Percentiles rank a stretch among this genome's conserved stretches.
Evolutionary conservation across 2,888 invertebrate genomes (phyloP).

Genomic region (Caenorhabditis sp.): DNA sequence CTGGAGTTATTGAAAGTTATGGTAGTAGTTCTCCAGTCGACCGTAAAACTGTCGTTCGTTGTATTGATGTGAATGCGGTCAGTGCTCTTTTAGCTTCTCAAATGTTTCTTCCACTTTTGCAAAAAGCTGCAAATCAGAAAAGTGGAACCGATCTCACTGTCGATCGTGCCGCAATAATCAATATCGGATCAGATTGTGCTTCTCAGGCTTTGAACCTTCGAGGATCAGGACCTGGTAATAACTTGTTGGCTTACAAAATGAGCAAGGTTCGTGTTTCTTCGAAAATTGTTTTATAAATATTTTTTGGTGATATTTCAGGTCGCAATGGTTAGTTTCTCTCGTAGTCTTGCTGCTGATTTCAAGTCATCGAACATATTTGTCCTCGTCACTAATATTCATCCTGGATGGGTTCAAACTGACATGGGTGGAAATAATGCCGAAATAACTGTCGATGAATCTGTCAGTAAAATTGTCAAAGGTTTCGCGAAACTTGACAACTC

Average conservation of each 20-base stretch:
- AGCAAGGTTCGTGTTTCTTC: slow-evolving; percentile 25
- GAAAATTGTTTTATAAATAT: no score
- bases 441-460: slow-evolving; percentile 32
- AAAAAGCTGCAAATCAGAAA: slow-evolving; percentile 9
- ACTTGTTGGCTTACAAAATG: slow-evolving; percentile 30
- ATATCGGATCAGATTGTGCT: slow-evolving; percentile 35
- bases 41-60: slow-evolving; percentile 8
- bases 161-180: slow-evolving; percentile 25
- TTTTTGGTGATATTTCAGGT: neutral
- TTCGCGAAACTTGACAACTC: slow-evolving; percentile 10
- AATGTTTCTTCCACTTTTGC: slow-evolving; percentile 24
- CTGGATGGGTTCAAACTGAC: slow-evolving; percentile 40
- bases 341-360: slow-evolving; percentile 26
- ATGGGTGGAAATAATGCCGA: slow-evolving; percentile 39
- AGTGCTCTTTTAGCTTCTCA: slow-evolving; percentile 21
- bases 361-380: slow-evolving; percentile 21
- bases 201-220: slow-evolving; percentile 20
- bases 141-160: slow-evolving; percentile 7
- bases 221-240: slow-evolving; percentile 17
- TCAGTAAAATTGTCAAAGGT: slow-evolving; percentile 12
- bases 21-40: neutral
- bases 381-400: slow-evolving; percentile 26
- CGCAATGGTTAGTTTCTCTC: slow-evolving; percentile 31
- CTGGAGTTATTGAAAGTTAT: slow-evolving; percentile 22
- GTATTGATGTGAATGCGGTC: slow-evolving; percentile 33